Conservation (phyloP, 2,113 vertebrate species). For the Zosterops pallidus region DNA sequence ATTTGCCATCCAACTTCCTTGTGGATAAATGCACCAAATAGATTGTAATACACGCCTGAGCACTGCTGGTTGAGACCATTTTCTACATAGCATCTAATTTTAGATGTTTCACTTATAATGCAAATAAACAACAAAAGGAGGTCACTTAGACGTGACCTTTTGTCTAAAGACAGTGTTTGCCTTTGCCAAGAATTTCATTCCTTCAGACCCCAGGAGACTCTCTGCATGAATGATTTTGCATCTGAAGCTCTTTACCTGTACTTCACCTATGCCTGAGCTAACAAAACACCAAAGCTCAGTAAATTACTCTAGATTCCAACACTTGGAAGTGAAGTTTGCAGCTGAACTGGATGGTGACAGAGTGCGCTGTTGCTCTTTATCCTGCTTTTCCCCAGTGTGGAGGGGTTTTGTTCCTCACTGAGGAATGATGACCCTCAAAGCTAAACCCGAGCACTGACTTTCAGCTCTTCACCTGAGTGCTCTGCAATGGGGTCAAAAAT, state of each 20-base stretch:
- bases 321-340: background rate
- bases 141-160: background rate
- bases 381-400: background rate
- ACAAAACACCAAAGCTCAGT: background rate
- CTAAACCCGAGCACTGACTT: background rate
- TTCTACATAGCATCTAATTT: background rate
- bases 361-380: background rate
- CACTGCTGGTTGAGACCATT: background rate
- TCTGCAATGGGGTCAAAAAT: background rate
- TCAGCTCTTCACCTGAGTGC: background rate
- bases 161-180: background rate
- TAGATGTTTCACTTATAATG: background rate
- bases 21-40: background rate
- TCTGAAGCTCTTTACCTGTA: background rate
- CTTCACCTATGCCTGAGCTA: background rate
- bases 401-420: background rate
- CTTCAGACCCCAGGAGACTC: background rate
- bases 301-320: background rate
- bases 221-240: background rate
- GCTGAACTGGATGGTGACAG: background rate
- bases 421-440: background rate
- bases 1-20: background rate
- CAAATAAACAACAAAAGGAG: background rate
- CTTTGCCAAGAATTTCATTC: background rate
- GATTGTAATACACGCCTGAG: background rate